Evolutionary conservation across 2,888 invertebrate species (phyloP).

Genomic region (Lutraria lutraria): DNA sequence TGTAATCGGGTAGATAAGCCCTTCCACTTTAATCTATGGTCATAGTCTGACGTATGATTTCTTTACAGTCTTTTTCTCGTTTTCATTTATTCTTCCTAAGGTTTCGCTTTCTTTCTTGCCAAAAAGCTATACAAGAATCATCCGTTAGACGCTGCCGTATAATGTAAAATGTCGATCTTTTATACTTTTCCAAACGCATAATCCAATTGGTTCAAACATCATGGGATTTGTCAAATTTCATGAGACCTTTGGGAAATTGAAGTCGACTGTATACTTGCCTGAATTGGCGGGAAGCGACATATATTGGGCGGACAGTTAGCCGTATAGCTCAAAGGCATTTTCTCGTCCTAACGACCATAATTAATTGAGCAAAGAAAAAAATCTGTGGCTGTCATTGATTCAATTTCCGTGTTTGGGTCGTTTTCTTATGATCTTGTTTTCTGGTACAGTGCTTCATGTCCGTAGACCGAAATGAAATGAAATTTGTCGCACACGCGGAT

Average conservation of each 20-base stretch:
- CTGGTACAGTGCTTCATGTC: slow-evolving; percentile 3
- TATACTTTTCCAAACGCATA: slow-evolving; percentile 60
- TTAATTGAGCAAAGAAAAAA: slow-evolving; percentile 59
- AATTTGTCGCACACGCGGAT: neutral
- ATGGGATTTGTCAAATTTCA: slow-evolving; percentile 59
- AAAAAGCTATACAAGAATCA: slow-evolving; percentile 32
- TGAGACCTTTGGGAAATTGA: slow-evolving; percentile 61
- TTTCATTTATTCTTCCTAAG: slow-evolving; percentile 32
- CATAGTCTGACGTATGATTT: slow-evolving; percentile 35
- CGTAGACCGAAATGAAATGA: neutral
- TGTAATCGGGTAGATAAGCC: slow-evolving; percentile 37
- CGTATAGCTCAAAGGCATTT: slow-evolving; percentile 37
- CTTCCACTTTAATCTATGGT: slow-evolving; percentile 43
- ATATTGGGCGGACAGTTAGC: slow-evolving; percentile 31
- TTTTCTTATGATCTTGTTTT: slow-evolving; percentile 12
- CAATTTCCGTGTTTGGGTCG: slow-evolving; percentile 50
- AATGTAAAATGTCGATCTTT: slow-evolving; percentile 61
- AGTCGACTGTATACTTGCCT: slow-evolving; percentile 24
- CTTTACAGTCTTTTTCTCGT: slow-evolving; percentile 39
- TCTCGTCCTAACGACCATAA: slow-evolving; percentile 30
- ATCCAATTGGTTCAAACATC: slow-evolving; percentile 61
- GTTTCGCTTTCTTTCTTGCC: slow-evolving; percentile 39
- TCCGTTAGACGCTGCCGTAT: slow-evolving; percentile 46
- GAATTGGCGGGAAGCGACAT: slow-evolving; percentile 27
- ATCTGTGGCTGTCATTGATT: slow-evolving; percentile 45